Evolutionary conservation across 2,797 vertebrate genomes (phyloP).

Genomic region (Alectoris magna): DNA sequence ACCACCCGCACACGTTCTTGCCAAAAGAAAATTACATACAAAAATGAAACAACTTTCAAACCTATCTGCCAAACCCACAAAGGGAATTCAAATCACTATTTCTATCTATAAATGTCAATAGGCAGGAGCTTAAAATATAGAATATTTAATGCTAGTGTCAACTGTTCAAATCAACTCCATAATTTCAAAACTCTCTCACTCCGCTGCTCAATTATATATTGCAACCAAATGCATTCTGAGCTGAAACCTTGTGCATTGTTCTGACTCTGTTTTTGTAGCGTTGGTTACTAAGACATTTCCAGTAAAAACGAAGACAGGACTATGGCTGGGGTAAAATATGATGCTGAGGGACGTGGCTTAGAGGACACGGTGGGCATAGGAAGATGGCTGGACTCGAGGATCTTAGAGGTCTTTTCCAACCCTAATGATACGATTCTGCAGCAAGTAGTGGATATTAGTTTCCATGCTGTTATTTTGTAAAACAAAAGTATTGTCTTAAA

Average conservation of each 20-base stretch:
- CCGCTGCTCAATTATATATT: neutral
- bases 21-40: conserved; percentile 57
- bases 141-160: conserved; percentile 24
- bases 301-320: neutral
- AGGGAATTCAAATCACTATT: conserved; percentile 57
- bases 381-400: too few relatives aligned
- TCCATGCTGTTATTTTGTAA: neutral
- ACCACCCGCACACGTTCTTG: neutral
- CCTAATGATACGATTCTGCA: neutral
- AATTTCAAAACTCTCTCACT: conserved; percentile 28
- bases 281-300: neutral
- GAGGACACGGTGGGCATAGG: too few relatives aligned
- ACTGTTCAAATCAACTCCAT: conserved; percentile 25
- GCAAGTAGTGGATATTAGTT: neutral
- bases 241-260: neutral
- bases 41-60: conserved; percentile 36
- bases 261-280: neutral
- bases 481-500: neutral
- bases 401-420: too few relatives aligned
- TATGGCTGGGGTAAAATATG: neutral
- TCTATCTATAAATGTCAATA: conserved; percentile 33
- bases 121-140: conserved; percentile 40
- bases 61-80: conserved; percentile 40
- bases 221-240: conserved; percentile 16
- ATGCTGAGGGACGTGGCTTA: neutral